A percentile compares a stretch with the other conserved stretches of the same genome.
These are phyloP conservation scores for Isaurus tuberculatus DNA, from an alignment of 92 coral and sea anemone species.

Conservation along the genomic window DNA sequence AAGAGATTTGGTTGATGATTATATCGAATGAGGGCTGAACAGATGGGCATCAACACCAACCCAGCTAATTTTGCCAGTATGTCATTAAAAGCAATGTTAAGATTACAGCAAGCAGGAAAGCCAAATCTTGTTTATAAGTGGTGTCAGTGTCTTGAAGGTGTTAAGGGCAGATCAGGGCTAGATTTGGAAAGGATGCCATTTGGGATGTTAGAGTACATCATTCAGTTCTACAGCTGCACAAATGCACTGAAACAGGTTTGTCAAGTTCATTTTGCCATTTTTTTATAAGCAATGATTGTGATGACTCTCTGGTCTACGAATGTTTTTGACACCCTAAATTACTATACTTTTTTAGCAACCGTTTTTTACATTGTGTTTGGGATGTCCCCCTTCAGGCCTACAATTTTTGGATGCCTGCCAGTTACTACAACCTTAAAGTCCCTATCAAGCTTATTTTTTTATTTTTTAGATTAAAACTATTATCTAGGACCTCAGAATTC, in stretches of 20 bases:
- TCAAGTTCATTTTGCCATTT: background rate
- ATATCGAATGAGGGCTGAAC: background rate
- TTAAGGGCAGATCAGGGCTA: slow-evolving; percentile 48
- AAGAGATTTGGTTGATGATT: slow-evolving; percentile 7
- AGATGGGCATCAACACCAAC: slow-evolving; percentile 28
- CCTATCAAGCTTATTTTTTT: too few relatives aligned
- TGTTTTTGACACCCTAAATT: background rate
- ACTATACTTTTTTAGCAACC: background rate
- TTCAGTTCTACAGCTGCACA: slow-evolving; percentile 24
- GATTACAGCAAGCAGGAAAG: slow-evolving; percentile 28
- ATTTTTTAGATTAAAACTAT: too few relatives aligned
- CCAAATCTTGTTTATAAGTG: slow-evolving; percentile 36
- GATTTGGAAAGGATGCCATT: slow-evolving; percentile 53
- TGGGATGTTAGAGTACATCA: slow-evolving; percentile 3
- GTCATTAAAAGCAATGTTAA: slow-evolving; percentile 24
- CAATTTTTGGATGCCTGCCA: background rate
- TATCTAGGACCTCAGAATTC: too few relatives aligned
- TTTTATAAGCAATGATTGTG: background rate
- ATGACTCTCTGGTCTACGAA: background rate
- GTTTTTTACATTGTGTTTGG: slow-evolving; percentile 4
- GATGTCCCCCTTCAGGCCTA: background rate
- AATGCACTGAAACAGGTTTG: slow-evolving; percentile 25
- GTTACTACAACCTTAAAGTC: background rate
- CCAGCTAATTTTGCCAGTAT: slow-evolving; percentile 16
- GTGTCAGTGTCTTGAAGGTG: slow-evolving; percentile 22